These are phyloP conservation scores for Diploscapter pachys DNA, from an alignment of 1,140 invertebrate species.

Conservation along the genomic window DNA sequence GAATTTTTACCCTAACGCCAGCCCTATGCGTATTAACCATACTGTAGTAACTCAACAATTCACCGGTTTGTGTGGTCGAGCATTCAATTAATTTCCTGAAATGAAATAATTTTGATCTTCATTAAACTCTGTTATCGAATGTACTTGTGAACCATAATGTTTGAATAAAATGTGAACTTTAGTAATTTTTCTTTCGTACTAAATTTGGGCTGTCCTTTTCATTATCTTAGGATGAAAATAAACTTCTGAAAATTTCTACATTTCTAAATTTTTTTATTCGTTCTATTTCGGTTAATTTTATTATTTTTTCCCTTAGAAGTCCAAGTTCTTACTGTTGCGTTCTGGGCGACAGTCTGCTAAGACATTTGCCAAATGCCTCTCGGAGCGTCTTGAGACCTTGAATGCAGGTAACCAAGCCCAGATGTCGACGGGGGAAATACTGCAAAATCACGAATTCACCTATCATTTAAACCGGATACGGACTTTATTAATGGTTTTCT, in stretches of 20 bases:
- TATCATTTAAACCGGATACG: background rate
- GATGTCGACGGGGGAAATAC: conserved; percentile 41
- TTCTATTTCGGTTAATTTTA: too few relatives aligned
- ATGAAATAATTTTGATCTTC: background rate
- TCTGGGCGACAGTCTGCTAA: conserved; percentile 31
- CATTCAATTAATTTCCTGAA: conserved; percentile 34
- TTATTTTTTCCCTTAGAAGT: too few relatives aligned
- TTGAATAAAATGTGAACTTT: too few relatives aligned
- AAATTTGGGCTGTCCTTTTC: too few relatives aligned
- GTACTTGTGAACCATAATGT: too few relatives aligned
- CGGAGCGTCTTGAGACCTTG: conserved; percentile 29
- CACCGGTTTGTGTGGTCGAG: conserved; percentile 38
- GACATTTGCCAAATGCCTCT: conserved; percentile 37
- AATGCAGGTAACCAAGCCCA: conserved; percentile 37
- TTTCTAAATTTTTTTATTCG: too few relatives aligned
- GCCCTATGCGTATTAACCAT: conserved; percentile 41
- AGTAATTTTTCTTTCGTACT: too few relatives aligned
- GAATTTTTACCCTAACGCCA: conserved; percentile 22
- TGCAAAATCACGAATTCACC: conserved; percentile 8
- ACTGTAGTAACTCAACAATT: conserved; percentile 40
- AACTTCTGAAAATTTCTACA: too few relatives aligned
- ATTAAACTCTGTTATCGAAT: background rate
- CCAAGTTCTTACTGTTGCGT: conserved; percentile 21
- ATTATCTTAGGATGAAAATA: too few relatives aligned
- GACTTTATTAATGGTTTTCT: too few relatives aligned